A percentile compares a stretch with the other conserved stretches of the same genome.
Evolutionary conservation across 1,140 invertebrate genomes (phyloP).

Genomic region (Reticulitermes speratus): DNA sequence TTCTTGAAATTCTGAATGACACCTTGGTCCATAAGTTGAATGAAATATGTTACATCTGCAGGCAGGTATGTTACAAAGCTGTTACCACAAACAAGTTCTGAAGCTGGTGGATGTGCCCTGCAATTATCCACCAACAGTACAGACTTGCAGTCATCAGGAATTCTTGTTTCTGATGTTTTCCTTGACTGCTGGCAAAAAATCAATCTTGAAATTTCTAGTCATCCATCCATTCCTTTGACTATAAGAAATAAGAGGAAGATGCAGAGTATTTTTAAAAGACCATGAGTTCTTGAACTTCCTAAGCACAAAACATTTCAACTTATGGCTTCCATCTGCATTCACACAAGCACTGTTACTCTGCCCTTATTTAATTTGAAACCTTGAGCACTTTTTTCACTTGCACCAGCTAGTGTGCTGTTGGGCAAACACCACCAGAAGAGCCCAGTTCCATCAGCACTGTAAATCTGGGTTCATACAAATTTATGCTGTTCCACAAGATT

Average conservation of each 20-base stretch:
- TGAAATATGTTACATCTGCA: neutral
- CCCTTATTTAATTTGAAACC: neutral
- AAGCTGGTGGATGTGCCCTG: neutral
- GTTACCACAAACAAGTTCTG: neutral
- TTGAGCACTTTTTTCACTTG: neutral
- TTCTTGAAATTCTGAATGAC: neutral
- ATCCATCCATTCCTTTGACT: neutral
- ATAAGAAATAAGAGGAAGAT: neutral
- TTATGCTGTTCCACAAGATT: neutral
- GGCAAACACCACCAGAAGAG: neutral
- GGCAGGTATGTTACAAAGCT: neutral
- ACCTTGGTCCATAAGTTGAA: neutral
- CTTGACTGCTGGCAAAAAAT: neutral
- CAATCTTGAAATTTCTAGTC: neutral
- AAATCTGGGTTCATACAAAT: neutral
- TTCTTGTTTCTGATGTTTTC: neutral
- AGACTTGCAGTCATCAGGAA: neutral
- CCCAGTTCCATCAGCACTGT: neutral
- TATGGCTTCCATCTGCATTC: neutral
- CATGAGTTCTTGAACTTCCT: neutral
- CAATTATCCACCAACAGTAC: neutral
- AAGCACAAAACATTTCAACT: neutral
- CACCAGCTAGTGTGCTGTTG: neutral
- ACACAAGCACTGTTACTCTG: neutral
- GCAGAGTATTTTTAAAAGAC: neutral